Percentiles rank a stretch among this genome's conserved stretches.
These are phyloP conservation scores for Lymantria dispar DNA, from an alignment of 2,888 invertebrate species.

Conservation along the genomic window DNA sequence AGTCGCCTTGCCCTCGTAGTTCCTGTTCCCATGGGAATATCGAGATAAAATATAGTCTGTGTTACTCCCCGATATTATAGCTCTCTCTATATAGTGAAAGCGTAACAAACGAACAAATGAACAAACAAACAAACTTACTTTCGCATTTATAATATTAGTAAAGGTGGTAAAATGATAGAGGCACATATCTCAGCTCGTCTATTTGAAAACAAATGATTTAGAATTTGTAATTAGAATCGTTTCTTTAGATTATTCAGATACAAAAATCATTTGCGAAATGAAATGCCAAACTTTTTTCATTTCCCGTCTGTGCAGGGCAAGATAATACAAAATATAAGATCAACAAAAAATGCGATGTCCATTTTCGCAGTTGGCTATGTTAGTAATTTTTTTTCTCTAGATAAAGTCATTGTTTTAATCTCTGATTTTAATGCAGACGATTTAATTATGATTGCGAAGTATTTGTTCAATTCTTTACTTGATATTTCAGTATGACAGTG, in stretches of 20 bases:
- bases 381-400: conserved; percentile 1
- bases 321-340: conserved; percentile 16
- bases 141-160: too few species aligned
- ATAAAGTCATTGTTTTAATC: not conserved
- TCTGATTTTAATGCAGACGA: conserved; percentile 10
- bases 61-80: too few species aligned
- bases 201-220: too few species aligned
- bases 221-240: too few species aligned
- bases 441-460: conserved; percentile 11
- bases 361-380: conserved; percentile 9
- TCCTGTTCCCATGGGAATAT: too few species aligned
- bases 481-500: conserved; percentile 7
- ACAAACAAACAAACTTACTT: too few species aligned
- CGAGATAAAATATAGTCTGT: too few species aligned
- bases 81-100: too few species aligned
- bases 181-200: too few species aligned
- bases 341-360: conserved; percentile 15
- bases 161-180: too few species aligned
- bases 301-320: conserved; percentile 21
- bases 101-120: too few species aligned
- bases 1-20: too few species aligned
- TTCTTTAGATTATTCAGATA: conserved; percentile 15
- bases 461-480: conserved; percentile 15
- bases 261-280: conserved; percentile 16
- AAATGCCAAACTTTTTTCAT: conserved; percentile 35